phyloP scores from a whole-genome alignment of 1,140 invertebrate genomes.

The Amphibalanus amphitrite region DNA sequence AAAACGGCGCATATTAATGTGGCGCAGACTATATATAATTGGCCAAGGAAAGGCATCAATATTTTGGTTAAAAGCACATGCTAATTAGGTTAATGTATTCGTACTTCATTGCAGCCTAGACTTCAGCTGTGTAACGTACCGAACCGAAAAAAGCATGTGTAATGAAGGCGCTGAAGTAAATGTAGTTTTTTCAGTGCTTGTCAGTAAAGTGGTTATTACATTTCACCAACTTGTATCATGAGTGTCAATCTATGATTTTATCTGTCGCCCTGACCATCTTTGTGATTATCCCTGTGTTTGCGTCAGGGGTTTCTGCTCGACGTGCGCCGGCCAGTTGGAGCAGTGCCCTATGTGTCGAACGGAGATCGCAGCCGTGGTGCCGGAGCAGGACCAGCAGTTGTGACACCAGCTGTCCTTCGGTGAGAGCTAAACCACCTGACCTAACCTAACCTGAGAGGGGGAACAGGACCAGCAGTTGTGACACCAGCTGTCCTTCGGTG shows the following conservation, averaged over 20 bases:
- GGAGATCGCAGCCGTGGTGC: conserved; percentile 26
- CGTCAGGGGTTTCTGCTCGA: conserved; percentile 64
- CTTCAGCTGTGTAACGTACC: neutral
- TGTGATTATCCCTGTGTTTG: conserved; percentile 18
- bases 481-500: neutral
- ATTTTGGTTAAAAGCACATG: conserved; percentile 12
- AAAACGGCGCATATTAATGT: conserved; percentile 9
- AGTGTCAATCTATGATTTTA: too few relatives aligned
- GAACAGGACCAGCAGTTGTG: neutral
- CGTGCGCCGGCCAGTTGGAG: conserved; percentile 55
- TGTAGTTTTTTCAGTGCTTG: too few relatives aligned
- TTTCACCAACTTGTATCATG: too few relatives aligned
- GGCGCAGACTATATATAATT: neutral
- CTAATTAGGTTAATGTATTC: conserved; percentile 5
- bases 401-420: neutral
- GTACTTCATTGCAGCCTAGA: conserved; percentile 8
- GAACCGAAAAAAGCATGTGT: too few relatives aligned
- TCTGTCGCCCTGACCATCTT: neutral
- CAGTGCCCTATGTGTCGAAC: conserved; percentile 78
- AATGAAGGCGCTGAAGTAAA: too few relatives aligned
- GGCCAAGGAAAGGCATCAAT: conserved; percentile 6
- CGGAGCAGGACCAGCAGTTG: neutral
- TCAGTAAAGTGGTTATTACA: too few relatives aligned
- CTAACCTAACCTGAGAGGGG: too few relatives aligned
- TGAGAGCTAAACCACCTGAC: too few relatives aligned